Conservation (phyloP, 1,140 invertebrate species). For the Diorhabda elongata region DNA sequence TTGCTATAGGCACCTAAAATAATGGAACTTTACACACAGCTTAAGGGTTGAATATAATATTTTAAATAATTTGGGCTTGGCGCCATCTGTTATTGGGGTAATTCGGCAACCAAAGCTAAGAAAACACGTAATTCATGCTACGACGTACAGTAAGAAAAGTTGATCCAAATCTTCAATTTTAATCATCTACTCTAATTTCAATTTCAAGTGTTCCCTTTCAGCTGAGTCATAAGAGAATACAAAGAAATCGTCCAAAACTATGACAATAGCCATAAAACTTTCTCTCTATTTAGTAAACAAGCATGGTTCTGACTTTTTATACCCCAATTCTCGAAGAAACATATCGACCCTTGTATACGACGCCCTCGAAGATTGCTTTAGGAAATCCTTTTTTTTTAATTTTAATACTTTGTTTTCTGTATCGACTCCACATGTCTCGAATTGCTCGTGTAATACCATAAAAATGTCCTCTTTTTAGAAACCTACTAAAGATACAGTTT, state of each 20-base stretch:
- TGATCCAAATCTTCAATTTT: constrained; percentile 29
- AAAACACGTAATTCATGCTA: neutral
- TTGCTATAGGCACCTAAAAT: too few relatives aligned
- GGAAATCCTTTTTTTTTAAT: constrained; percentile 20
- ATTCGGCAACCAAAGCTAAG: too few relatives aligned
- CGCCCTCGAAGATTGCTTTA: too few relatives aligned
- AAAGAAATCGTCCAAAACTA: constrained; percentile 19
- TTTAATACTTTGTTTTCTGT: constrained; percentile 43
- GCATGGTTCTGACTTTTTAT: constrained; percentile 28
- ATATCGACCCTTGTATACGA: too few relatives aligned
- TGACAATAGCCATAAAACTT: constrained; percentile 6
- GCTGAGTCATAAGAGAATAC: constrained; percentile 5
- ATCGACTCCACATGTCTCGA: constrained; percentile 32
- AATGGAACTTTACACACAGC: too few relatives aligned
- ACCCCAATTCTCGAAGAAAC: too few relatives aligned
- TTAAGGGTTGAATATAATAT: too few relatives aligned
- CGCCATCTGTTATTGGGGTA: too few relatives aligned
- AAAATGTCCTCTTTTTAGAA: constrained; percentile 42
- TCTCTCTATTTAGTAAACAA: constrained; percentile 28
- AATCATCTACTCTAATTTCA: constrained; percentile 26
- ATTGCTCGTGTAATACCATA: constrained; percentile 44
- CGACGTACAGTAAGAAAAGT: neutral
- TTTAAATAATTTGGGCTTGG: too few relatives aligned
- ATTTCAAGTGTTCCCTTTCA: neutral
- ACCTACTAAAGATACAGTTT: constrained; percentile 33